phyloP scores from a whole-genome alignment of 2,888 invertebrate genomes.

The Neoaliturus tenellus region DNA sequence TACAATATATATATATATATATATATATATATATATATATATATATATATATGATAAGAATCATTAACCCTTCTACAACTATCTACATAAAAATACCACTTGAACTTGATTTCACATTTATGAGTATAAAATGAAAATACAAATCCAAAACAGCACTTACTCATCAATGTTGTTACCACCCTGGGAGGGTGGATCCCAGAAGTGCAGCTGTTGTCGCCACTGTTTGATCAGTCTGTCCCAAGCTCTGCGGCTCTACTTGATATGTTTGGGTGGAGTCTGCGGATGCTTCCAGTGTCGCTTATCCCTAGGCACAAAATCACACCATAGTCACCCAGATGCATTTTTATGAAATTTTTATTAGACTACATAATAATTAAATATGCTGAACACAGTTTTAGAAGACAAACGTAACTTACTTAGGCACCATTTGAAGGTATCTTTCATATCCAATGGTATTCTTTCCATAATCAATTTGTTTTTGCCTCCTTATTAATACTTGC shows the following conservation, averaged over 20 bases:
- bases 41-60: too few species aligned
- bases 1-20: too few species aligned
- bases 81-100: too few species aligned
- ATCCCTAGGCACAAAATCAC: slow-evolving; percentile 66
- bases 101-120: too few species aligned
- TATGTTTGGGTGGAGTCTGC: slow-evolving; percentile 90
- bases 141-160: slow-evolving; percentile 52
- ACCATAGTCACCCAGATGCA: neutral
- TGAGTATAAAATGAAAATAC: too few species aligned
- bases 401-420: slow-evolving; percentile 78
- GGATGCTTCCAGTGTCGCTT: slow-evolving; percentile 85
- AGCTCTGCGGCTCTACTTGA: slow-evolving; percentile 92
- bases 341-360: too few species aligned
- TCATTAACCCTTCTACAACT: too few species aligned
- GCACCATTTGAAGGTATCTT: slow-evolving; percentile 81
- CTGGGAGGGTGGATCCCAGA: slow-evolving; percentile 78
- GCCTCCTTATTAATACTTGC: slow-evolving; percentile 82
- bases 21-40: too few species aligned
- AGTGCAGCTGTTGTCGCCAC: slow-evolving; percentile 91
- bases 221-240: slow-evolving; percentile 94
- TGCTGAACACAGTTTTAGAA: too few species aligned
- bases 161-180: slow-evolving; percentile 64
- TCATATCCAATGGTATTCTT: slow-evolving; percentile 94
- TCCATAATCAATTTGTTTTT: slow-evolving; percentile 97
- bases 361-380: too few species aligned